Percentiles rank a stretch among this genome's conserved stretches.
Conservation (phyloP, 2,888 invertebrate genomes). For the Calephelis perditalis region DNA sequence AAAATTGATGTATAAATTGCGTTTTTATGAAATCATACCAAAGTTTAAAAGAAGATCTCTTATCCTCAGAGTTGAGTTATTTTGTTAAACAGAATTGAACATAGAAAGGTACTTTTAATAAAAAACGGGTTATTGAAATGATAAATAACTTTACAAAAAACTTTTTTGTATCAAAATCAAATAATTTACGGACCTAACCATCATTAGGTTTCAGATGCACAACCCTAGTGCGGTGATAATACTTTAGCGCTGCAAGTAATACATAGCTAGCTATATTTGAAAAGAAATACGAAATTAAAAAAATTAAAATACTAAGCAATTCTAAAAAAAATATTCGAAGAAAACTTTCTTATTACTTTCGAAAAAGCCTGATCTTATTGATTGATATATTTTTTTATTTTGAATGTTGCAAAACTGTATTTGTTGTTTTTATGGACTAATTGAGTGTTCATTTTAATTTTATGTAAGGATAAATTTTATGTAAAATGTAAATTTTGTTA, state of each 20-base stretch:
- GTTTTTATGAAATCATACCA: slow-evolving; percentile 11
- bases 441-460: not conserved
- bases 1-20: too few relatives aligned
- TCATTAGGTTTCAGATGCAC: too few relatives aligned
- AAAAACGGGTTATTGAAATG: too few relatives aligned
- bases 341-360: too few relatives aligned
- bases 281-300: not conserved
- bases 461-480: not conserved
- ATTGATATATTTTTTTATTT: not conserved
- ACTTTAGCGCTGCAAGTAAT: too few relatives aligned
- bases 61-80: slow-evolving; percentile 11
- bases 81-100: not conserved
- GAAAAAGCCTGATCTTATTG: not conserved
- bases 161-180: too few relatives aligned
- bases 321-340: too few relatives aligned
- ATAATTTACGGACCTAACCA: too few relatives aligned
- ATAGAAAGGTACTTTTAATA: not conserved
- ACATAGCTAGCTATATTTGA: too few relatives aligned
- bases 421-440: not conserved
- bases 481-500: not conserved
- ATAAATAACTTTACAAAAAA: too few relatives aligned
- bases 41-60: slow-evolving; percentile 20
- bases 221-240: too few relatives aligned
- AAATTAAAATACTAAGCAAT: not conserved
- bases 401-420: not conserved